phyloP scores from a whole-genome alignment of 2,113 vertebrate species.

The Salminus brasiliensis region DNA sequence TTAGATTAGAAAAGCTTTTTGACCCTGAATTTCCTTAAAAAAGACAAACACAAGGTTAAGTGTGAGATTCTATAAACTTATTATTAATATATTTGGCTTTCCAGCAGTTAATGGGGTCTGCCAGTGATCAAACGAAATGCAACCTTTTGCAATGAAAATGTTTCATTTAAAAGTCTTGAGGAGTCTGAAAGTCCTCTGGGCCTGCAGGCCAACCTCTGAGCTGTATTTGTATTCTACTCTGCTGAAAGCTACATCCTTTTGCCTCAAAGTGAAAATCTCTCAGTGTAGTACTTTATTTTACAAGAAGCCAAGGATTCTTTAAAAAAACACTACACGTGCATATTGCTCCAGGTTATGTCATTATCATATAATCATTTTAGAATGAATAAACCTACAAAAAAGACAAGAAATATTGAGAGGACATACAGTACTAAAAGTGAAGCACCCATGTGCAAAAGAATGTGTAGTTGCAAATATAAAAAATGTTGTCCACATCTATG shows the following conservation, averaged over 20 bases:
- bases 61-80: neutral
- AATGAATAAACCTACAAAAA: constrained; percentile 64
- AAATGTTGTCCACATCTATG: neutral
- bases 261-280: constrained; percentile 44
- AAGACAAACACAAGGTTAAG: neutral
- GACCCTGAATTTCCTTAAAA: neutral
- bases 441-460: neutral
- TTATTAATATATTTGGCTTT: neutral
- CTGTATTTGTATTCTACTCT: constrained; percentile 60
- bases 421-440: neutral
- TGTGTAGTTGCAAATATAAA: neutral
- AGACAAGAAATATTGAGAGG: neutral
- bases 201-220: constrained; percentile 29
- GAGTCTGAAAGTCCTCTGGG: constrained; percentile 30
- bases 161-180: constrained; percentile 45
- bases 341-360: constrained; percentile 67
- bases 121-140: constrained; percentile 47
- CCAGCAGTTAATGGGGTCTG: constrained; percentile 1
- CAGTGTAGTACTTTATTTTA: constrained; percentile 57
- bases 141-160: constrained; percentile 34
- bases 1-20: neutral
- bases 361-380: constrained; percentile 75
- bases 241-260: constrained; percentile 48
- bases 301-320: constrained; percentile 56
- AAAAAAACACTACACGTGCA: constrained; percentile 63